Base-by-base conservation (phyloP, 1,140 invertebrate species). In the Drosophila fuyamai region DNA sequence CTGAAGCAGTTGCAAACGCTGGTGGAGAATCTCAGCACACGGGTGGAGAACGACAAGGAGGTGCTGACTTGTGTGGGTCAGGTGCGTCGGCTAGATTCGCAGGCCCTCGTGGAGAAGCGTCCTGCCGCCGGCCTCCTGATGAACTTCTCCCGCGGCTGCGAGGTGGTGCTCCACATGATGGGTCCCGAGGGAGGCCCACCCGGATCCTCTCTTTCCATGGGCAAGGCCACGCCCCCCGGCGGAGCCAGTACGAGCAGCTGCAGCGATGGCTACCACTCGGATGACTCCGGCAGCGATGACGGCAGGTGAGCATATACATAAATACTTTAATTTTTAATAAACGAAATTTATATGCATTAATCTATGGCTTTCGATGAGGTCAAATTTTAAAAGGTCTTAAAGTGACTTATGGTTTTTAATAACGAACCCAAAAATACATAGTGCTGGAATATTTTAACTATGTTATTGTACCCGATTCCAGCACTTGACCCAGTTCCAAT, bases 141-240 rank as follows among this genome's bases (percentile, higher is more conserved):
- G 95, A 95, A 96, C 74, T 98, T 97, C 92, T 96, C 96, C 0
- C 94, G 96, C 66, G 97, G 96, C 23, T 97, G 97, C 92, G 95
- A 95, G 55, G 94, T 96, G 41, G 95, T 97, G 6, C 92, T 97
- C 43, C 94, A 96, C 1, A 93, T 97, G 89, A 97, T 97, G 95
- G 95, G 94, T 84, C 81, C 92, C 29, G 91, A 92, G 56, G 76
- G 77, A 35, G 44, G 82, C 16, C 73, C 84, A 0, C 77, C 84
- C 14, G 76, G 77, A 13, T 62, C 76, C 7, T 50, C 76, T 0
- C 56, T 59, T 8, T 70, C 40, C 35, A 68, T 78, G 35, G 67
- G 43, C 7, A 74, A 6, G 82, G 88, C 72, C 46, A 36, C 93
- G 70, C 74, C 93, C 85, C 77, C 93, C 83, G 38, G 93, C 70